A percentile compares a stretch with the other conserved stretches of the same genome.
phyloP scores from a whole-genome alignment of 2,888 invertebrate genomes.

The Psylliodes chrysocephalus region DNA sequence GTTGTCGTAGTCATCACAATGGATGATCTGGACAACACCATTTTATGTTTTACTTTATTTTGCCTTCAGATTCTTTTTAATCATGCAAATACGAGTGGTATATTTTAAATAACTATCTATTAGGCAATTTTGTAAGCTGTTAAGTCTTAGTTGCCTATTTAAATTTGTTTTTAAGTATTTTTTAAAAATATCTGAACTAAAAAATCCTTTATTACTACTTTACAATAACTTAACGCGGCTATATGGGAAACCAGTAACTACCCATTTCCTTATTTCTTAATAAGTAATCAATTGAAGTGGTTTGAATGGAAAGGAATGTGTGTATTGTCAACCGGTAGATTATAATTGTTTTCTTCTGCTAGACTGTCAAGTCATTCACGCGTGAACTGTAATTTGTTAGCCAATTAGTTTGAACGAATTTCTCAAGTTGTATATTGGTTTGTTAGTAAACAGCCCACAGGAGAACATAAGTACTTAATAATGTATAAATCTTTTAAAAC shows the following conservation, averaged over 20 bases:
- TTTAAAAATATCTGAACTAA: too few species aligned
- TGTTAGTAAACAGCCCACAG: slow-evolving; percentile 26
- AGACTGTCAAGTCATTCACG: slow-evolving; percentile 25
- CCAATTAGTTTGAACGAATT: slow-evolving; percentile 30
- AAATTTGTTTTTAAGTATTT: too few species aligned
- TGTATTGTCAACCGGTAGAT: slow-evolving; percentile 25
- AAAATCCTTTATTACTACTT: too few species aligned
- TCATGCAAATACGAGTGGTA: not conserved
- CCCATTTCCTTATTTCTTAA: slow-evolving; percentile 1
- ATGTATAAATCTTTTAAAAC: slow-evolving; percentile 13
- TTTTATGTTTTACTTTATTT: slow-evolving; percentile 20
- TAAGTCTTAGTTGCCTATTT: too few species aligned
- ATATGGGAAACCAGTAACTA: not conserved
- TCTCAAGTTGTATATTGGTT: slow-evolving; percentile 25
- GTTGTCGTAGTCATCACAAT: slow-evolving; percentile 17
- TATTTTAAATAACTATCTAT: not conserved
- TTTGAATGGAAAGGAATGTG: not conserved
- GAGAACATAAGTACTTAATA: slow-evolving; percentile 7
- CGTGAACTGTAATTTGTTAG: slow-evolving; percentile 28
- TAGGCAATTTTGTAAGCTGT: too few species aligned
- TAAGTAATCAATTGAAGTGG: not conserved
- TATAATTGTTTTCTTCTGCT: slow-evolving; percentile 25
- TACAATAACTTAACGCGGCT: too few species aligned
- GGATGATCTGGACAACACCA: slow-evolving; percentile 22
- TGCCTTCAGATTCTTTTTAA: not conserved